Base-by-base conservation (phyloP, 2,113 vertebrate genomes). In the Lophochroa leadbeateri region DNA sequence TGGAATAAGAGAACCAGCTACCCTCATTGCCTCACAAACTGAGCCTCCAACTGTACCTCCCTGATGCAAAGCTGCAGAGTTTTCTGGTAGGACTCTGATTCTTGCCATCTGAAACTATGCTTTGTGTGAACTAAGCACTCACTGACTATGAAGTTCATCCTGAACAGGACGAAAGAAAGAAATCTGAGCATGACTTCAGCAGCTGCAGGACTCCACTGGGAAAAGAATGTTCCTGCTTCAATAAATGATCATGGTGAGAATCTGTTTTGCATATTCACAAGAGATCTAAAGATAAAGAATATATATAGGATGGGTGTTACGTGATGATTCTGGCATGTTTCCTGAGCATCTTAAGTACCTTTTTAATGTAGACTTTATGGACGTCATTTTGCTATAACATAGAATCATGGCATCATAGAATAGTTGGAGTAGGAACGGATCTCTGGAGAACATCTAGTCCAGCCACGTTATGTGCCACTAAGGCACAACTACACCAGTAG, bases 381-480 rank as follows among this genome's bases (percentile, higher is more conserved):
- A 37, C 10, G 3, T 31, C 8, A 27, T 53, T 57, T 70, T 33
- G 12, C 0, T 13, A 10, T 63, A 75, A 17, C 9, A 24, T 9
- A n/a, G 35, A 61, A 70, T 33, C 55, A 52, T 8, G 82, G 4
- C 9, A 21, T 39, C 18, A 33, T 2, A 13, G 46, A 74, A 70
- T 61, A 88, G 50, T 33, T 70, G 55, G 35, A 33, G 27, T 20
- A 33, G 65, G 11, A 92, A 82, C 20, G 9, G 5, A n/a, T 12
- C 7, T 83, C 43, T 69, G 28, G 18, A 64, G 20, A 77, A 28
- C 23, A 31, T 63, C 46, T 74, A 61, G 29, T 61, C 69, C 46
- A 67, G 35, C 7, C 0, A 0, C 57, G 19, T 21, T 65, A 31
- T 4, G 11, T 41, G 19, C 16, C 23, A 21, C 23, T 43, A 67